phyloP scores from a whole-genome alignment of 2,797 vertebrate genomes.

The Argyrosomus regius region DNA sequence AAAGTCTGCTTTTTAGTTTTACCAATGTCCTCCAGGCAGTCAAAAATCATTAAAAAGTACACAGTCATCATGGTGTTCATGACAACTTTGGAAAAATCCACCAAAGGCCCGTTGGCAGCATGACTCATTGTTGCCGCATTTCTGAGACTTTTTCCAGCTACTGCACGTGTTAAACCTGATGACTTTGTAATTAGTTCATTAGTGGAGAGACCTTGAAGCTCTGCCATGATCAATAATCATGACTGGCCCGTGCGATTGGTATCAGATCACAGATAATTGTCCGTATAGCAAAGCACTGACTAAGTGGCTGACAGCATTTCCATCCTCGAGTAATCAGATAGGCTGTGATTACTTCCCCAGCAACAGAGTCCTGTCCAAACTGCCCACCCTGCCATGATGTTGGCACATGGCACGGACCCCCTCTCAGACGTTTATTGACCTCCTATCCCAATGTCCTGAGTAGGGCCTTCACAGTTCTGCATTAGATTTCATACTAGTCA shows the following conservation, averaged over 20 bases:
- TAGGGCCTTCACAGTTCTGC: slow-evolving; percentile 59
- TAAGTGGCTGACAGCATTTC: slow-evolving; percentile 77
- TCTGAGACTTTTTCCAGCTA: slow-evolving; percentile 58
- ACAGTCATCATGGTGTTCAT: slow-evolving; percentile 4
- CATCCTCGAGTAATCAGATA: slow-evolving; percentile 78
- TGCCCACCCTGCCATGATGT: slow-evolving; percentile 60
- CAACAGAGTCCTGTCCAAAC: slow-evolving; percentile 70
- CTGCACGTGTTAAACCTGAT: slow-evolving; percentile 65
- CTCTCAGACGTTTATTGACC: slow-evolving; percentile 62
- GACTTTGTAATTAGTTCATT: slow-evolving; percentile 79
- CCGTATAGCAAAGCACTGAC: slow-evolving; percentile 64
- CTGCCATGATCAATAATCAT: slow-evolving; percentile 73
- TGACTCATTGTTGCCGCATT: slow-evolving; percentile 64
- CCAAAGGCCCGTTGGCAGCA: slow-evolving; percentile 3
- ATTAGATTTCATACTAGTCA: slow-evolving; percentile 74
- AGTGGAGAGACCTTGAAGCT: slow-evolving; percentile 74
- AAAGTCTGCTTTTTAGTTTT: slow-evolving; percentile 9
- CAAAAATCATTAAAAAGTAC: slow-evolving; percentile 4
- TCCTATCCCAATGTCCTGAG: slow-evolving; percentile 60
- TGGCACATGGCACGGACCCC: slow-evolving; percentile 57
- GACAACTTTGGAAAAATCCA: slow-evolving; percentile 24
- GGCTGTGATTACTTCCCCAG: slow-evolving; percentile 81
- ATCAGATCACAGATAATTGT: slow-evolving; percentile 77
- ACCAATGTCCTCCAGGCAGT: not conserved
- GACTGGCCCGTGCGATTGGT: slow-evolving; percentile 59